Evolutionary conservation across 1,140 invertebrate genomes (phyloP).

Genomic region (Paraescarpia echinospica): DNA sequence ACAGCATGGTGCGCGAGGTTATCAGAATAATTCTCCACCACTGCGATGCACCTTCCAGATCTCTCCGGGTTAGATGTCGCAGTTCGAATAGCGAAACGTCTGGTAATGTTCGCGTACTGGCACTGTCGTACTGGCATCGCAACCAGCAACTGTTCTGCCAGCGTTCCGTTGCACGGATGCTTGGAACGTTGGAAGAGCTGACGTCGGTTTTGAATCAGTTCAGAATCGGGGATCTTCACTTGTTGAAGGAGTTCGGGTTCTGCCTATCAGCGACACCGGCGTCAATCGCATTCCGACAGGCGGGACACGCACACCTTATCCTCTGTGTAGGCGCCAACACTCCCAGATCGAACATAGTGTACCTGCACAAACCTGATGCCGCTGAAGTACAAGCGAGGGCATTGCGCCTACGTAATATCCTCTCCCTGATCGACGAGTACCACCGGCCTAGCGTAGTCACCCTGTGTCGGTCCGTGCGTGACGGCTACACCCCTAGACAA

Average conservation of each 20-base stretch:
- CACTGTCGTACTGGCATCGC: neutral
- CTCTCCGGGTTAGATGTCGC: neutral
- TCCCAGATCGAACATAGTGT: slow-evolving; percentile 35
- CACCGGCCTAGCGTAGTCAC: slow-evolving; percentile 31
- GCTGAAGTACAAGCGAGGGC: slow-evolving; percentile 33
- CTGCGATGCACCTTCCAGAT: neutral
- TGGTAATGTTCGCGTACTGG: neutral
- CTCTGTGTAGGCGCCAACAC: slow-evolving; percentile 41
- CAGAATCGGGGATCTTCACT: neutral
- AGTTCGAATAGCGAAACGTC: neutral
- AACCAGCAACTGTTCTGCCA: neutral
- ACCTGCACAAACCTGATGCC: slow-evolving; percentile 35
- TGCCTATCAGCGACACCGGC: slow-evolving; percentile 37
- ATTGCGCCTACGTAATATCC: slow-evolving; percentile 28
- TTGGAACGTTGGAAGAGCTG: neutral
- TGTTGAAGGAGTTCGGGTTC: slow-evolving; percentile 36
- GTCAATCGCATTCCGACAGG: slow-evolving; percentile 23
- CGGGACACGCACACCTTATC: slow-evolving; percentile 22
- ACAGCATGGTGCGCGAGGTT: neutral
- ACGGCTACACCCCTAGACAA: slow-evolving; percentile 43
- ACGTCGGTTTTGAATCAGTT: neutral
- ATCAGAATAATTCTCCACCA: neutral
- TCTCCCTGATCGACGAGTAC: slow-evolving; percentile 15
- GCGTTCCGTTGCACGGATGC: neutral
- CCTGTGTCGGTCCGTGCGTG: slow-evolving; percentile 42